Base-by-base conservation (phyloP, 2,113 vertebrate species). In the Probosciger aterrimus region DNA sequence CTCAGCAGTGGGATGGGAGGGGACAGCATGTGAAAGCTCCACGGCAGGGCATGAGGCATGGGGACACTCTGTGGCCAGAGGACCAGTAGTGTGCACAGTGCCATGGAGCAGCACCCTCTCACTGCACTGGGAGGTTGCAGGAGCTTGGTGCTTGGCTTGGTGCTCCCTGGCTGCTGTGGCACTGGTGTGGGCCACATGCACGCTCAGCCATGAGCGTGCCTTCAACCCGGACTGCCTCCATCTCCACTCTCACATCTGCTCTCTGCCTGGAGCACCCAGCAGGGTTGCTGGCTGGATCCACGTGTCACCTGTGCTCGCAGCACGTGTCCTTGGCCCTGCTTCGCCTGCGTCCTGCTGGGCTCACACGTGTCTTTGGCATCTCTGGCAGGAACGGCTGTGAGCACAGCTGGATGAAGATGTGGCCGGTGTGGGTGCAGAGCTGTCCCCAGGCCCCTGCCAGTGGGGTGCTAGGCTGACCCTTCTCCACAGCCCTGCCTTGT, bases 201-300 rank as follows among this genome's bases (percentile, higher is more conserved):
- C 3, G 2, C 19, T 64, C 35, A 2, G 0, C 35, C 55, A 52
- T 0, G 0, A 82, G 24, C 0, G 0, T 46, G 25, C 19, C 63
- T 64, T 59, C 3, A 5, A 3, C 24, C 18, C 0, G 1, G 71
- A n/a, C 52, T 73, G 59, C 43, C 33, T 69, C 33, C 41, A 4
- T 24, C 67, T 41, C n/a, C 20, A 7, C n/a, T 65, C 27, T 23
- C 3, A 1, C 25, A 30, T 6, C 27, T 39, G 33, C 82, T 43
- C 14, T 25, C 60, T 78, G 60, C 83, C 80, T 69, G 53, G 75
- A 44, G 64, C 47, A 28, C 31, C 43, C 6, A 10, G 57, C 59
- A 74, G 41, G 41, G 62, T 2, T 2, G 15, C 59, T 39, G 90
- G 23, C 64, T 77, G 37, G n/a, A 55, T 16, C 6, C 74, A 27